These are phyloP conservation scores for Zoanthus sociatus DNA, from an alignment of 92 coral and sea anemone species.

Conservation along the genomic window DNA sequence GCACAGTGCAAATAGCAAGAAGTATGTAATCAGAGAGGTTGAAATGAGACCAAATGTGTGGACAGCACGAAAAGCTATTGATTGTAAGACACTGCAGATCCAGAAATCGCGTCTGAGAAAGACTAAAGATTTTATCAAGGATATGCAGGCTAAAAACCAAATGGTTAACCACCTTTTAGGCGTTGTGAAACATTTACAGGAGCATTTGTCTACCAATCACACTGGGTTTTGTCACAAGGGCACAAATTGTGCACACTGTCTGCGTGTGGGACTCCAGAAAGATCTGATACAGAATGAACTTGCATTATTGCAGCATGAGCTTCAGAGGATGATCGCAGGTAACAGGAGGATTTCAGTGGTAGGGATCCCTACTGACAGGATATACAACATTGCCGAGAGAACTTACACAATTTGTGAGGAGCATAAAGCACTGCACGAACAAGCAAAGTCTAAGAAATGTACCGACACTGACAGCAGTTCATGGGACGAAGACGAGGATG, in stretches of 20 bases:
- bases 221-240: slow-evolving; percentile 61
- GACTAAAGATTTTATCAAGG: slow-evolving; percentile 71
- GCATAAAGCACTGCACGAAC: slow-evolving; percentile 72
- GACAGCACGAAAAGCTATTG: slow-evolving; percentile 38
- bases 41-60: slow-evolving; percentile 28
- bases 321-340: slow-evolving; percentile 59
- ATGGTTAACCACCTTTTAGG: slow-evolving; percentile 65
- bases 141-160: slow-evolving; percentile 61
- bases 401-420: slow-evolving; percentile 76
- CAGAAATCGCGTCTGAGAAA: slow-evolving; percentile 61
- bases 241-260: slow-evolving; percentile 71
- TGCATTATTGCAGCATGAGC: slow-evolving; percentile 73
- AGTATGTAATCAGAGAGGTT: slow-evolving; percentile 17
- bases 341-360: slow-evolving; percentile 62
- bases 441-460: slow-evolving; percentile 42
- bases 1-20: background rate
- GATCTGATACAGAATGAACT: slow-evolving; percentile 76
- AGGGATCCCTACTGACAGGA: slow-evolving; percentile 84
- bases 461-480: slow-evolving; percentile 25
- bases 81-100: slow-evolving; percentile 46
- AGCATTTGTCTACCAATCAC: slow-evolving; percentile 67
- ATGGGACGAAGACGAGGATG: slow-evolving; percentile 49
- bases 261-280: slow-evolving; percentile 57
- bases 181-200: slow-evolving; percentile 64
- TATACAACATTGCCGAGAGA: slow-evolving; percentile 75